These are phyloP conservation scores for Drosophila auraria DNA, from an alignment of 1,140 invertebrate genomes.

Conservation along the genomic window DNA sequence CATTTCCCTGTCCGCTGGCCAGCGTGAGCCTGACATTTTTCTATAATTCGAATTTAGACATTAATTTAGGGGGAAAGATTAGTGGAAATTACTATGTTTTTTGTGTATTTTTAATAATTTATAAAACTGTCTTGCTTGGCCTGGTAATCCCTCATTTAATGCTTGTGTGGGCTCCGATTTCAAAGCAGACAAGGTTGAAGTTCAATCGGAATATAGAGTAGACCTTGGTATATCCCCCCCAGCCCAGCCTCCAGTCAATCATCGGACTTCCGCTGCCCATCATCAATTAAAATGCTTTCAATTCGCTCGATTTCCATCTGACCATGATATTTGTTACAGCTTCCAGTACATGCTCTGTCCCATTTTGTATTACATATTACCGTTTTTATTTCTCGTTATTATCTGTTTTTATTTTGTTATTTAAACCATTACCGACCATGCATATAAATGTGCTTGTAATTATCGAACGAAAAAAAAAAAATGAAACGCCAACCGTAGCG, in stretches of 20 bases:
- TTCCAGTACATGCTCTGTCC: conserved; percentile 15
- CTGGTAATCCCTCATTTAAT: conserved; percentile 34
- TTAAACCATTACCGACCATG: conserved; percentile 45
- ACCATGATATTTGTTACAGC: conserved; percentile 52
- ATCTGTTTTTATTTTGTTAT: conserved; percentile 29
- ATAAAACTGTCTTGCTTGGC: conserved; percentile 17
- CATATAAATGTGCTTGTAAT: conserved; percentile 73
- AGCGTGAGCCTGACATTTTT: conserved; percentile 3
- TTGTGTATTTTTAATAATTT: neutral
- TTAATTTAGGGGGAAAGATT: conserved; percentile 21
- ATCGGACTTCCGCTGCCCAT: conserved; percentile 30
- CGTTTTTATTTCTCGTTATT: conserved; percentile 45
- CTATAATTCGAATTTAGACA: conserved; percentile 25
- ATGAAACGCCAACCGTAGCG: conserved; percentile 41
- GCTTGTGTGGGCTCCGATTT: conserved; percentile 11
- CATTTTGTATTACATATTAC: conserved; percentile 39
- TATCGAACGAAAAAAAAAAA: conserved; percentile 22
- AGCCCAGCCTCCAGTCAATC: conserved; percentile 8
- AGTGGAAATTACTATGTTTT: neutral
- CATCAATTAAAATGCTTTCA: conserved; percentile 53
- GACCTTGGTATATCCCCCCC: conserved; percentile 1
- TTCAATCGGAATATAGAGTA: conserved; percentile 16
- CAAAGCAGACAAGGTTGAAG: conserved; percentile 20
- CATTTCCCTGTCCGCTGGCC: conserved; percentile 1
- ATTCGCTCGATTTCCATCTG: conserved; percentile 45